Evolutionary conservation across 2,888 invertebrate species (phyloP).

Genomic region (Athripsodes cinereus): DNA sequence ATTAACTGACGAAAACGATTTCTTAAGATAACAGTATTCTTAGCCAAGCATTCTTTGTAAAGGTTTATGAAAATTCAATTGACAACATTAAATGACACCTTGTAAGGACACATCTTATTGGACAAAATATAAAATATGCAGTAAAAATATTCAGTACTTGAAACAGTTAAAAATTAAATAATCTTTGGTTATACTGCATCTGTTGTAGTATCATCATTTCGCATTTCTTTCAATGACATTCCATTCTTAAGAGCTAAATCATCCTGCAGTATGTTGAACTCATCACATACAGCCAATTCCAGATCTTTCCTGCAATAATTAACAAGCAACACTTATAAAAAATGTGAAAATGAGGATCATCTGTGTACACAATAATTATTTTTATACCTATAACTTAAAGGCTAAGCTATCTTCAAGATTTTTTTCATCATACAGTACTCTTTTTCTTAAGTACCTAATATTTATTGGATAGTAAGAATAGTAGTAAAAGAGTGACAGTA

Average conservation of each 20-base stretch:
- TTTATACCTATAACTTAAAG: too few relatives aligned
- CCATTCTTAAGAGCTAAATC: conserved; percentile 23
- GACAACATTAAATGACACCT: not conserved
- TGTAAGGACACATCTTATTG: not conserved
- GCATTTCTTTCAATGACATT: conserved; percentile 31
- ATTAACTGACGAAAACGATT: too few relatives aligned
- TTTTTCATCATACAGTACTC: too few relatives aligned
- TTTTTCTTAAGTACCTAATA: too few relatives aligned
- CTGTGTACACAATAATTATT: too few relatives aligned
- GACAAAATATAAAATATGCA: not conserved
- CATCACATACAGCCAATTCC: conserved; percentile 37
- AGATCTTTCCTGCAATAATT: conserved; percentile 38
- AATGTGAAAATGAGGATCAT: too few relatives aligned
- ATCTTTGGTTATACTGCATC: conserved; percentile 21
- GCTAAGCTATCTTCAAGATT: too few relatives aligned
- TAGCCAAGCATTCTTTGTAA: too few relatives aligned
- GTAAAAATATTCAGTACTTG: not conserved
- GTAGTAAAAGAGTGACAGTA: too few relatives aligned
- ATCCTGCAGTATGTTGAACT: conserved; percentile 30
- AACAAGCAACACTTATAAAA: not conserved
- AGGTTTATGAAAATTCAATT: not conserved
- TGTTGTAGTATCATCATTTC: conserved; percentile 30
- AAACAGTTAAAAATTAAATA: not conserved
- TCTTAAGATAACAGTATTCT: too few relatives aligned
- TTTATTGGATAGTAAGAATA: too few relatives aligned